Base-by-base conservation (phyloP, 2,888 invertebrate genomes). In the Andrena fulva region DNA sequence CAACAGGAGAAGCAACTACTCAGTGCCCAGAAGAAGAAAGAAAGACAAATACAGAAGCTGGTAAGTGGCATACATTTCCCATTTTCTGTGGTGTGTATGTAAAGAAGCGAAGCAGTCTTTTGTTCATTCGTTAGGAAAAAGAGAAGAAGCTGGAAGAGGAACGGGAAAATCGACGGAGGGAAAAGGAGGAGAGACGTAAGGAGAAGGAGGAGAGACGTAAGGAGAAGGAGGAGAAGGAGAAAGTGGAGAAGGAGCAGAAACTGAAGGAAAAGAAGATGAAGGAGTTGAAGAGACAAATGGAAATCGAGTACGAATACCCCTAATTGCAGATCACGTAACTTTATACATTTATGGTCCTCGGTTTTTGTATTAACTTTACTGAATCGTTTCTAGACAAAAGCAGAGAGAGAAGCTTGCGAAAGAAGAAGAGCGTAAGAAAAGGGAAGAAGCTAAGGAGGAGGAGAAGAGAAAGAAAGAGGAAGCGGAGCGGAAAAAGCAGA, bases 401-500 rank as follows among this genome's bases (percentile, higher is more conserved):
- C 93, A 92, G 67, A 94, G 92, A 89, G 94, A 94, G 86, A 94
- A 92, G 83, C 96, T 95, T 91, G 95, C 94, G 10, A 94, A 95
- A 94, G 93, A 95, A 94, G 92, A 95, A 92, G 96, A 91, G 92
- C 95, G 92, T 93, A 94, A 92, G 91, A 96, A 93, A 85, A 93
- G 94, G 68, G 94, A 94, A 86, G 92, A 95, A 77, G 95, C 94
- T 35, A 95, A 93, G 83, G 94, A 94, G 50, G 96, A 94, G 93
- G 97, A 95, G 87, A 96, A 96, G 87, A 95, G 94, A 70, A 96
- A 96, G 89, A 97, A 96, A 89, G 95, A 96, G 87, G 97, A 97
- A 92, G 96, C 96, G 70, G 96, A 97, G 91, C 95, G 96, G 12
- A 97, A 96, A 87, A 97, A 97, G 91, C 97, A 97, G 87, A 97